These are phyloP conservation scores for Oscarella lobularis DNA, from an alignment of 37 sponge, comb jelly and placozoan species.

Conservation along the genomic window DNA sequence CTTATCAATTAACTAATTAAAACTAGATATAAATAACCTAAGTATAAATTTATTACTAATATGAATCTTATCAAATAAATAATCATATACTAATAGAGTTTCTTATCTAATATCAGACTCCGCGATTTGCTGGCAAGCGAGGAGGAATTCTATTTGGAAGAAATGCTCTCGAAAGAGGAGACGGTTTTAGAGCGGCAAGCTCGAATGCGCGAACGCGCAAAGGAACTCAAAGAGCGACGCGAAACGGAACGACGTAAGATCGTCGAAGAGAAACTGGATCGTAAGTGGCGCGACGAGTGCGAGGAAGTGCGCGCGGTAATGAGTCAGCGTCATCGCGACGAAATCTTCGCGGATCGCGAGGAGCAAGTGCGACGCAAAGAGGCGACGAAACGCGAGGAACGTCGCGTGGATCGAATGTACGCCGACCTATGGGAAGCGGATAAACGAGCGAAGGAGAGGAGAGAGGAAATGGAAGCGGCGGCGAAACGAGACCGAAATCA, in stretches of 20 bases:
- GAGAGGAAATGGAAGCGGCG: conserved; percentile 88
- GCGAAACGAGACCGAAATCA: conserved; percentile 76
- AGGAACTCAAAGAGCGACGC: conserved; percentile 55
- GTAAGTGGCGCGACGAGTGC: conserved; percentile 84
- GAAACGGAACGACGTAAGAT: conserved; percentile 70
- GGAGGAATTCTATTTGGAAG: conserved; percentile 70
- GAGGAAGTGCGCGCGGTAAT: conserved; percentile 76
- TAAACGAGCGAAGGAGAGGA: conserved; percentile 51
- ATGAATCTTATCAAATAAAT: too few species aligned
- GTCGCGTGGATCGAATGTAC: conserved; percentile 77
- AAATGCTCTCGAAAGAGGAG: conserved; percentile 62
- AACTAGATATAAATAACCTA: too few species aligned
- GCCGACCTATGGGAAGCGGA: conserved; percentile 89
- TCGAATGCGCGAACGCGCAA: conserved; percentile 85
- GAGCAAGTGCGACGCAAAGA: conserved; percentile 69
- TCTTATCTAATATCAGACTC: conserved; percentile 48
- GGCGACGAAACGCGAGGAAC: conserved; percentile 29
- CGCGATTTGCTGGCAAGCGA: conserved; percentile 52
- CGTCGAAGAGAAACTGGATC: conserved; percentile 87
- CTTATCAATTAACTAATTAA: too few species aligned
- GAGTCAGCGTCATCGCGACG: conserved; percentile 49
- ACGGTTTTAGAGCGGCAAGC: conserved; percentile 85
- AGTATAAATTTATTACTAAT: too few species aligned
- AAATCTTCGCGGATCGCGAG: conserved; percentile 60
- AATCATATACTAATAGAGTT: too few species aligned